Conservation (phyloP, 2,888 invertebrate species). For the Lingula anatina region DNA sequence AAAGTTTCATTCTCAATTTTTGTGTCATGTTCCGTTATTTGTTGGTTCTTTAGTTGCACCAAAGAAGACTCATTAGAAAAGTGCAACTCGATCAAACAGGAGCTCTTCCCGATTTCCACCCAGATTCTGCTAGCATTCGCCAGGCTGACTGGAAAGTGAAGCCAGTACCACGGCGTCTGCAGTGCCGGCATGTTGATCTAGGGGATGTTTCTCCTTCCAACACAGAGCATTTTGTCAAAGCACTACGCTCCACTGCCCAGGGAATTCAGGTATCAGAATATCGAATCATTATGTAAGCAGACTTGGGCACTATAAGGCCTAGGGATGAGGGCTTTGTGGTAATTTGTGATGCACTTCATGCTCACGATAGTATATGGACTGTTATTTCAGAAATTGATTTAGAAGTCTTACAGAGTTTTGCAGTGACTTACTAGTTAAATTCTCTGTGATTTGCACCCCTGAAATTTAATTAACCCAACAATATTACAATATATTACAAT, state of each 20-base stretch:
- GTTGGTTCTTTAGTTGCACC: conserved; percentile 12
- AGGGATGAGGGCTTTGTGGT: too few relatives aligned
- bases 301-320: neutral
- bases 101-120: conserved; percentile 50
- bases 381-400: neutral
- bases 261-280: conserved; percentile 20
- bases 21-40: too few relatives aligned
- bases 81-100: conserved; percentile 25
- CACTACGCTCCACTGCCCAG: conserved; percentile 20
- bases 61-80: conserved; percentile 9
- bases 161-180: conserved; percentile 28
- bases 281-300: neutral
- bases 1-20: too few relatives aligned
- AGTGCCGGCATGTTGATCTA: conserved; percentile 40
- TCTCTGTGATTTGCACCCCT: too few relatives aligned
- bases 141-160: conserved; percentile 60
- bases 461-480: too few relatives aligned
- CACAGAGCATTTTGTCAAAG: conserved; percentile 15
- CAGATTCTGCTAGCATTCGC: conserved; percentile 54
- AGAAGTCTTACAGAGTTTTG: too few relatives aligned
- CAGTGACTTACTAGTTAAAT: too few relatives aligned
- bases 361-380: neutral
- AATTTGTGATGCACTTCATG: too few relatives aligned
- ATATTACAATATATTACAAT: too few relatives aligned
- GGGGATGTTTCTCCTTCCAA: conserved; percentile 27